A percentile compares a stretch with the other conserved stretches of the same genome.
Conservation (phyloP, 2,888 invertebrate genomes). For the Epirrhoe alternata region DNA sequence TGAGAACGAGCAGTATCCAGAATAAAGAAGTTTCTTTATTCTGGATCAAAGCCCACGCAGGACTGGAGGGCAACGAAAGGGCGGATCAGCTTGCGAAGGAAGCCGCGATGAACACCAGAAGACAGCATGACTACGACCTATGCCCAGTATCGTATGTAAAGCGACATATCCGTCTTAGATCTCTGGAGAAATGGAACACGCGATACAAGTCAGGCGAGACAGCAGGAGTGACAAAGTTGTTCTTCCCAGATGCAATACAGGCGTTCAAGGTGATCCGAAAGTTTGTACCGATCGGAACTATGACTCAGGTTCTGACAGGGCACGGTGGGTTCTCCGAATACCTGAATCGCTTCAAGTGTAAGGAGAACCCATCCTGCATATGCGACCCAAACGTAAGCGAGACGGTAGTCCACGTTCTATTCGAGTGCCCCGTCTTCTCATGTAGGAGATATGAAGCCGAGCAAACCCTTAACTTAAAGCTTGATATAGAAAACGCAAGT, state of each 20-base stretch:
- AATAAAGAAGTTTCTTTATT: neutral
- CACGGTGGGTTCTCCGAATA: neutral
- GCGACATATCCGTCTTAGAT: neutral
- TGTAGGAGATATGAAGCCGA: too few relatives aligned
- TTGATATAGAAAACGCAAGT: neutral
- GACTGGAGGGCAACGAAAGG: conserved; percentile 1
- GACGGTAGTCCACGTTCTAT: too few relatives aligned
- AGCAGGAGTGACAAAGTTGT: neutral
- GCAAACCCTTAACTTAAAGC: too few relatives aligned
- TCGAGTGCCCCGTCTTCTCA: too few relatives aligned
- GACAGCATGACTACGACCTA: too few relatives aligned
- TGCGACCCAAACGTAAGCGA: too few relatives aligned
- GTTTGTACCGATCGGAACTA: neutral
- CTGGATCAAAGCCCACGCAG: neutral
- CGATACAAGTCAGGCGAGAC: neutral
- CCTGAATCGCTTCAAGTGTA: too few relatives aligned
- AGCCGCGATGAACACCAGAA: too few relatives aligned
- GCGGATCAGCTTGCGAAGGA: too few relatives aligned
- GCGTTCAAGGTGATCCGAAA: neutral
- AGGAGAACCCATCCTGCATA: too few relatives aligned
- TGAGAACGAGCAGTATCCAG: neutral
- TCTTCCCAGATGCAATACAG: neutral
- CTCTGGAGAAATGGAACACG: neutral
- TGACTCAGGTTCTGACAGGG: neutral
- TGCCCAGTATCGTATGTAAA: too few relatives aligned